Conservation (phyloP, 2,888 invertebrate genomes). For the Apodemia hepburni region DNA sequence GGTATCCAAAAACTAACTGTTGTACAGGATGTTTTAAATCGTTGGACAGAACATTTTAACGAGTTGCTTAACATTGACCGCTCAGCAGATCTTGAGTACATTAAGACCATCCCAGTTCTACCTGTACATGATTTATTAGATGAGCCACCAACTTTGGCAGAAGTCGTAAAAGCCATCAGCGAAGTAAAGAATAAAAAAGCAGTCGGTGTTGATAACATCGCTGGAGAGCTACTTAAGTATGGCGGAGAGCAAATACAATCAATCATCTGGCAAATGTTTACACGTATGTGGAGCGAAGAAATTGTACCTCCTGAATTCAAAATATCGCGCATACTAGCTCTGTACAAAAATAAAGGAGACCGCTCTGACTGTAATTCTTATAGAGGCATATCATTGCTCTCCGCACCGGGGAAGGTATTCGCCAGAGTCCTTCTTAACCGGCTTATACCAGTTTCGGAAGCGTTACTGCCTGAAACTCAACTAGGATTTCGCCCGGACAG, state of each 20-base stretch:
- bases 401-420: no score
- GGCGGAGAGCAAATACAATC: constrained; percentile 24
- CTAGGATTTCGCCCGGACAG: constrained; percentile 18
- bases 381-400: no score
- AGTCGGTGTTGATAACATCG: constrained; percentile 19
- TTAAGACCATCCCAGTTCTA: constrained; percentile 1
- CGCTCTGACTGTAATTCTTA: not conserved
- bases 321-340: constrained; percentile 20
- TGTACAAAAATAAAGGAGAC: constrained; percentile 20
- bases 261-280: constrained; percentile 19
- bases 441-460: constrained; percentile 5
- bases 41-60: constrained; percentile 1
- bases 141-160: constrained; percentile 15
- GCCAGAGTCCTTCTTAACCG: no score
- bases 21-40: not conserved
- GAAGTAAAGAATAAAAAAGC: constrained; percentile 24
- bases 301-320: constrained; percentile 19
- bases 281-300: constrained; percentile 25
- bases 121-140: constrained; percentile 16
- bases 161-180: constrained; percentile 22
- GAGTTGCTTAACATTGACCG: constrained; percentile 27
- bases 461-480: constrained; percentile 17
- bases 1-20: not conserved
- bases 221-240: constrained; percentile 28
- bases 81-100: constrained; percentile 20